A percentile compares a stretch with the other conserved stretches of the same genome.
Conservation (phyloP, 2,113 vertebrate species). For the Corythornis madagascariensis region DNA sequence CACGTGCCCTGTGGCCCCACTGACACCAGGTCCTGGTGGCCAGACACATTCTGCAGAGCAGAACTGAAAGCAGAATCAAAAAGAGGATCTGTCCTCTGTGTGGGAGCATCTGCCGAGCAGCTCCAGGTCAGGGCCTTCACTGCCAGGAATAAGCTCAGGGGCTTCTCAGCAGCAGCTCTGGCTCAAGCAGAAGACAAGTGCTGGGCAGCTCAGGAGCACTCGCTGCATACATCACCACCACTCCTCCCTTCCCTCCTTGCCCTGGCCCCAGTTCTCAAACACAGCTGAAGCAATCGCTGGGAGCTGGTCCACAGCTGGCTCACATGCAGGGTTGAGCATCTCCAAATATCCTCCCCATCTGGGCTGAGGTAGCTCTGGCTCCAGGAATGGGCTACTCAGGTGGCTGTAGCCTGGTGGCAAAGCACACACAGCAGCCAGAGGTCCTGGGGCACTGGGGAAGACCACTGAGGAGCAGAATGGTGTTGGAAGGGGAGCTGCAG, state of each 20-base stretch:
- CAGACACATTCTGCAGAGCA: neutral
- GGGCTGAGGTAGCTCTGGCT: neutral
- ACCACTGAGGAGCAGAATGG: neutral
- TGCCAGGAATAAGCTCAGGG: neutral
- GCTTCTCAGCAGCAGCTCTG: neutral
- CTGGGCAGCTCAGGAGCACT: neutral
- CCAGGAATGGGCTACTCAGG: neutral
- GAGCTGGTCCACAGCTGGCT: neutral
- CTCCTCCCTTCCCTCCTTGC: fast-evolving
- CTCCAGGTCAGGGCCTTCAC: fast-evolving
- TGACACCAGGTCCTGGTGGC: fast-evolving
- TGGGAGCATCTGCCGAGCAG: neutral
- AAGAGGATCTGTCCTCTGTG: slow-evolving; percentile 15
- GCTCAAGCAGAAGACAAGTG: neutral
- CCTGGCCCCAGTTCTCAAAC: neutral
- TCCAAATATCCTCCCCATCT: too few species aligned
- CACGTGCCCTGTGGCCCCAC: fast-evolving
- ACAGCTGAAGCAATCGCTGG: neutral
- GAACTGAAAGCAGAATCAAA: slow-evolving; percentile 52
- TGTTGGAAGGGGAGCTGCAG: neutral
- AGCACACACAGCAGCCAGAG: neutral
- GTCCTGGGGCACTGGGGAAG: neutral
- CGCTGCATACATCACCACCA: neutral
- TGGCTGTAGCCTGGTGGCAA: neutral
- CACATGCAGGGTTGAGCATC: neutral